A percentile compares a stretch with the other conserved stretches of the same genome.
phyloP scores from a whole-genome alignment of 2,113 vertebrate species.

The Chunga burmeisteri region DNA sequence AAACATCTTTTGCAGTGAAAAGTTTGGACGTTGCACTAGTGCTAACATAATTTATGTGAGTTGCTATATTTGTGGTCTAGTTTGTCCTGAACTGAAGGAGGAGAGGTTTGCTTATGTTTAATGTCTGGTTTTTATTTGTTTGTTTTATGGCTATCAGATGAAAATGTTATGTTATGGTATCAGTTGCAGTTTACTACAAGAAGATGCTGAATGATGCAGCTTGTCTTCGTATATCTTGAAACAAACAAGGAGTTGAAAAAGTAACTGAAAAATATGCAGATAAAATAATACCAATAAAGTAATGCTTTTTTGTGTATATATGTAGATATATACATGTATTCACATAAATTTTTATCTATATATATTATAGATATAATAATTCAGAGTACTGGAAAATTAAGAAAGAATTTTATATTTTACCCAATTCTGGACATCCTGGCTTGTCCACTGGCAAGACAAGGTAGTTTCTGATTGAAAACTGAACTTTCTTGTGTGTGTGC shows the following conservation, averaged over 20 bases:
- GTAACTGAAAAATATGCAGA: not conserved
- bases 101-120: constrained; percentile 23
- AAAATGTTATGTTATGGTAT: not conserved
- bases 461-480: not conserved
- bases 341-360: not conserved
- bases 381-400: not conserved
- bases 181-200: not conserved
- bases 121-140: constrained; percentile 28
- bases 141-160: constrained; percentile 31
- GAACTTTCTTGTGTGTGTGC: not conserved
- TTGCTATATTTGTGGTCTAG: not conserved
- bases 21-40: not conserved
- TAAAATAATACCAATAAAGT: not conserved
- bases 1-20: not conserved
- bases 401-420: not conserved
- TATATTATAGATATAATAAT: not conserved
- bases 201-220: not conserved
- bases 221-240: not conserved
- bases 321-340: not conserved
- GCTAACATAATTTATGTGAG: not conserved
- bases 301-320: not conserved
- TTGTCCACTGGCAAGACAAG: not conserved
- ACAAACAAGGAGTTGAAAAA: not conserved
- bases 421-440: not conserved
- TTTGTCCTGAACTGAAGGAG: not conserved